Conservation (phyloP, 2,797 vertebrate genomes). For the Coreius guichenoti region DNA sequence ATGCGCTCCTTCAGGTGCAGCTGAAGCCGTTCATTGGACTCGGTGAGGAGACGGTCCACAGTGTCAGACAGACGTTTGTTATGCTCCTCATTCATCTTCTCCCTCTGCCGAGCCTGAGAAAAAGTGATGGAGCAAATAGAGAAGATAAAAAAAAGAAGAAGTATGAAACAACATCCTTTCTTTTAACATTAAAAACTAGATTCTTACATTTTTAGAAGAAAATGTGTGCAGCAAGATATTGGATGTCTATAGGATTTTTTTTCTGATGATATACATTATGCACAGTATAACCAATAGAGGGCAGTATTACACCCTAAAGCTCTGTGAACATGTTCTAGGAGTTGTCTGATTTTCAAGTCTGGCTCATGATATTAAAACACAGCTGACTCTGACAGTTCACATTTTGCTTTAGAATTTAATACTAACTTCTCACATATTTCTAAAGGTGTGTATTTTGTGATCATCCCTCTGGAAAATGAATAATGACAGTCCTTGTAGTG, state of each 20-base stretch:
- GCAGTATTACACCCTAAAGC: constrained; percentile 41
- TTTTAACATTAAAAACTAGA: neutral
- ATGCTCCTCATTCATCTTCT: constrained; percentile 98
- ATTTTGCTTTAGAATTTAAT: neutral
- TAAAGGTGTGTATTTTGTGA: neutral
- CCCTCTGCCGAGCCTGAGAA: constrained; percentile 89
- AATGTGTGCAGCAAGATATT: neutral
- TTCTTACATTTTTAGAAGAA: neutral
- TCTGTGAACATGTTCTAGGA: neutral
- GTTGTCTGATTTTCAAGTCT: constrained; percentile 2
- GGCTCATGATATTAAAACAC: constrained; percentile 11
- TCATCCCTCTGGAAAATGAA: neutral
- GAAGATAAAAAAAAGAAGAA: neutral
- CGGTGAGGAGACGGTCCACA: constrained; percentile 92
- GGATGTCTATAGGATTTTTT: neutral
- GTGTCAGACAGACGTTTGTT: constrained; percentile 95
- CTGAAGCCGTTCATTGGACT: constrained; percentile 93
- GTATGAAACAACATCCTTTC: neutral
- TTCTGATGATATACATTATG: neutral
- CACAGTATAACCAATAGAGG: constrained; percentile 52
- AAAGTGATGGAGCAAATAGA: neutral
- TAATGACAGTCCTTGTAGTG: constrained; percentile 10
- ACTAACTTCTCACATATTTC: neutral
- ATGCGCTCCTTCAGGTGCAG: constrained; percentile 96
- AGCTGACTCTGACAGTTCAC: constrained; percentile 1